Percentiles rank a stretch among this genome's conserved stretches.
Conservation (phyloP, 1,140 invertebrate species). For the Zophobas atratus region DNA sequence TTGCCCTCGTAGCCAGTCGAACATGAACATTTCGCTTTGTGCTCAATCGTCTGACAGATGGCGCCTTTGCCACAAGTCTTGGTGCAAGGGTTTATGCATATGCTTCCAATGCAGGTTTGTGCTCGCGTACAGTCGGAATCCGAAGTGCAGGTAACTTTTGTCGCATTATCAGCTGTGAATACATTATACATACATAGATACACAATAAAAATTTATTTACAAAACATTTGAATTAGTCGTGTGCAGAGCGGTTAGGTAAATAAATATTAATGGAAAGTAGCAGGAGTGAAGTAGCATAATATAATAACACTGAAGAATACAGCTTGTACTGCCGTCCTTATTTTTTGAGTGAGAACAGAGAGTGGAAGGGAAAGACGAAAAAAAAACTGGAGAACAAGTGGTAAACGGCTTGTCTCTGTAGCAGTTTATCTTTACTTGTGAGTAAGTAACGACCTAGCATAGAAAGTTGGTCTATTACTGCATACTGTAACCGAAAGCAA, state of each 20-base stretch:
- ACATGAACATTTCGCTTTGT: slow-evolving; percentile 72
- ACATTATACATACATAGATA: slow-evolving; percentile 70
- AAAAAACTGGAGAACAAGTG: slow-evolving; percentile 46
- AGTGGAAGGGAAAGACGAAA: slow-evolving; percentile 33
- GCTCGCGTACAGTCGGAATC: slow-evolving; percentile 78
- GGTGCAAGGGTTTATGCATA: slow-evolving; percentile 79
- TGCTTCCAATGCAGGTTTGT: slow-evolving; percentile 76
- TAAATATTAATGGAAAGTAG: slow-evolving; percentile 30
- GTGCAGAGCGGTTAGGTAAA: slow-evolving; percentile 45
- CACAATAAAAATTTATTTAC: slow-evolving; percentile 63
- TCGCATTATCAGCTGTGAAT: slow-evolving; percentile 70
- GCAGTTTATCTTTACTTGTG: slow-evolving; percentile 50
- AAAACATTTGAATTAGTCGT: slow-evolving; percentile 52
- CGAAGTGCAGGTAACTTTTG: slow-evolving; percentile 71
- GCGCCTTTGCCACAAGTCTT: slow-evolving; percentile 73
- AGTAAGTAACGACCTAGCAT: slow-evolving; percentile 56
- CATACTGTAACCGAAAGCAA: slow-evolving; percentile 62
- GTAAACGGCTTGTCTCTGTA: slow-evolving; percentile 49
- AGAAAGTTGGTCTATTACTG: slow-evolving; percentile 57
- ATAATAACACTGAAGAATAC: slow-evolving; percentile 2
- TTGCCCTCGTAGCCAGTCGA: slow-evolving; percentile 64
- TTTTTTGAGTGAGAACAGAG: slow-evolving; percentile 5
- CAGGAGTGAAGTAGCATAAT: slow-evolving; percentile 18
- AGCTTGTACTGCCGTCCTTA: slow-evolving; percentile 14
- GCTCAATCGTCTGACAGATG: slow-evolving; percentile 73